phyloP scores from a whole-genome alignment of 2,113 vertebrate species.

The Ellobius talpinus region DNA sequence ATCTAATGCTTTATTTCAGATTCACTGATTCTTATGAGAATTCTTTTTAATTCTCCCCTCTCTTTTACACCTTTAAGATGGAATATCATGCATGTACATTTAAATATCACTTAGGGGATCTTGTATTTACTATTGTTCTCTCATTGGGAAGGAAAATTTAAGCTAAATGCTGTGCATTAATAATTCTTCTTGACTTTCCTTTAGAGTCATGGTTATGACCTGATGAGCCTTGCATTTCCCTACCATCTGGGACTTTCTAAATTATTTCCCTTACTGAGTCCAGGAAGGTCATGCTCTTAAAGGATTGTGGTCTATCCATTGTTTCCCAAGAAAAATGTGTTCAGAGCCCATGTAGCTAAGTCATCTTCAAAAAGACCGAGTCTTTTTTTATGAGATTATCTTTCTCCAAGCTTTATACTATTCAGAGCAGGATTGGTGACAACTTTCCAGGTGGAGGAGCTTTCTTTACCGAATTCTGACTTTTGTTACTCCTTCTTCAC shows the following conservation, averaged over 20 bases:
- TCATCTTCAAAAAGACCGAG: background rate
- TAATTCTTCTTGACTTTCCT: background rate
- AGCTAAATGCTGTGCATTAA: background rate
- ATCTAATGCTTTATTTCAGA: background rate
- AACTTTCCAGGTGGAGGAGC: background rate
- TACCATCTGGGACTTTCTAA: background rate
- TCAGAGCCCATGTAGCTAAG: background rate
- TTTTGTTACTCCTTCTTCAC: background rate
- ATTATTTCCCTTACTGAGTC: background rate
- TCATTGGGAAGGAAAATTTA: background rate
- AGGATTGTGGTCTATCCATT: background rate
- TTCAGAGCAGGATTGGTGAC: background rate
- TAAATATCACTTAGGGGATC: background rate
- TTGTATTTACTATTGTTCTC: background rate
- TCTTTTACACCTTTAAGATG: background rate
- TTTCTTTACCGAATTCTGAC: background rate
- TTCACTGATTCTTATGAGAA: constrained; percentile 22
- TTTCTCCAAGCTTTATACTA: background rate
- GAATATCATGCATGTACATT: background rate
- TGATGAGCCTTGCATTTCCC: background rate
- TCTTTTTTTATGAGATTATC: background rate
- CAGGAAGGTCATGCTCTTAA: background rate
- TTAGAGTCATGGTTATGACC: background rate
- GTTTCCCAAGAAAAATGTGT: background rate
- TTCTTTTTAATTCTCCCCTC: background rate